These are phyloP conservation scores for Geococcyx californianus DNA, from an alignment of 2,113 vertebrate species.

Conservation along the genomic window DNA sequence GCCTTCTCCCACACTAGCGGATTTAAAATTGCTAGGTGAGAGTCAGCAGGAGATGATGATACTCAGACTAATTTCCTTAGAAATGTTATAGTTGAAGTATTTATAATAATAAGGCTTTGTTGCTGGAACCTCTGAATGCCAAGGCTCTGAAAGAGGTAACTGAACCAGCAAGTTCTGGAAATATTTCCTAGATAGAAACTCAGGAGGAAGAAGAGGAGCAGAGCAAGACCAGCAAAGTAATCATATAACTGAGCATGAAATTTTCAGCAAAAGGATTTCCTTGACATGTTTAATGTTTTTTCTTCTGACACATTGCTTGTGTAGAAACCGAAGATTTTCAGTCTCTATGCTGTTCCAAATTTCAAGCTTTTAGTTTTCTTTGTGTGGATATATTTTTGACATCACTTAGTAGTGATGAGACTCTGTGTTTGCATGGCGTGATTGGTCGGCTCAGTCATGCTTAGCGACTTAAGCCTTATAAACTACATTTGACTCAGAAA, in stretches of 20 bases:
- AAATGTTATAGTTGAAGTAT: neutral
- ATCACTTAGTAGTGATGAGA: neutral
- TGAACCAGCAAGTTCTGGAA: neutral
- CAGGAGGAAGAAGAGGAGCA: neutral
- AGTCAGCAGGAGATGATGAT: neutral
- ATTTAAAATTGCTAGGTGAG: neutral
- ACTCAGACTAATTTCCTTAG: neutral
- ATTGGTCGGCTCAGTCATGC: neutral
- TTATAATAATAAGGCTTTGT: constrained; percentile 5
- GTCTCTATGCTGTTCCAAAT: neutral
- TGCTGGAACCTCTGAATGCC: neutral
- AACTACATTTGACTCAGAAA: neutral
- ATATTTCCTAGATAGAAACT: neutral
- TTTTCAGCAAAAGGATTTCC: neutral
- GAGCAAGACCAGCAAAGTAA: neutral
- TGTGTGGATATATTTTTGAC: constrained; percentile 20
- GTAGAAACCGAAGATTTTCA: neutral
- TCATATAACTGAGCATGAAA: neutral
- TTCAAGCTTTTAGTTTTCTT: neutral
- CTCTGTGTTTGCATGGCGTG: accelerated
- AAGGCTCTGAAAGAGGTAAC: neutral
- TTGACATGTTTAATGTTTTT: neutral
- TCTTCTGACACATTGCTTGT: neutral
- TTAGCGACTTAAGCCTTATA: neutral
- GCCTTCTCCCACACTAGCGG: neutral